These are phyloP conservation scores for Hypotaenidia philippensis DNA, from an alignment of 2,797 vertebrate genomes.

Conservation along the genomic window DNA sequence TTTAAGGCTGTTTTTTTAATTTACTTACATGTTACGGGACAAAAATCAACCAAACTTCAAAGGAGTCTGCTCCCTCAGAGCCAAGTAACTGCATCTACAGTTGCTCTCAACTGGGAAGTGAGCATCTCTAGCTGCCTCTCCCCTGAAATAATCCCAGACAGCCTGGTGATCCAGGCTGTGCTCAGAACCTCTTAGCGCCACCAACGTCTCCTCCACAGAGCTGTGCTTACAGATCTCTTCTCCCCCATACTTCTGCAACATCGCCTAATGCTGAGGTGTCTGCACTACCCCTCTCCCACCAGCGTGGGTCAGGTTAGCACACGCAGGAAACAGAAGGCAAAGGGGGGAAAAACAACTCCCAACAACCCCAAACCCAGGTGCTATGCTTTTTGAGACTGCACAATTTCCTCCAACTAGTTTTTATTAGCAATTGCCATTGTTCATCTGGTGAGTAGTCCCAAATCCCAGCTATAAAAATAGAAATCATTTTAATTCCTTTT, in stretches of 20 bases:
- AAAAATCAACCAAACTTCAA: constrained; percentile 61
- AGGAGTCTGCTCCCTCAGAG: constrained; percentile 49
- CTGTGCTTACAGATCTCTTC: constrained; percentile 32
- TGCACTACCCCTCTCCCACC: not conserved
- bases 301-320: constrained; percentile 10
- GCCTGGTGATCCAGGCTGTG: constrained; percentile 66
- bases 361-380: constrained; percentile 25
- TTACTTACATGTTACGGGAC: constrained; percentile 75
- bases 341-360: not conserved
- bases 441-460: not conserved
- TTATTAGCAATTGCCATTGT: constrained; percentile 40
- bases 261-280: constrained; percentile 25
- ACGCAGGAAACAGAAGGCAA: constrained; percentile 19
- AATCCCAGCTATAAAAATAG: constrained; percentile 10
- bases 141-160: constrained; percentile 63
- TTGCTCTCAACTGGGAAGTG: constrained; percentile 42
- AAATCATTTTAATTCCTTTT: constrained; percentile 53
- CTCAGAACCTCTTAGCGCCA: constrained; percentile 66
- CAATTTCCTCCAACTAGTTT: constrained; percentile 23
- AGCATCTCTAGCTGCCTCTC: constrained; percentile 28
- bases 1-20: not conserved
- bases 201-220: constrained; percentile 49
- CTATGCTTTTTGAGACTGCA: constrained; percentile 5
- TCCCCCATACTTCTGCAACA: constrained; percentile 39
- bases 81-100: constrained; percentile 7